Base-by-base conservation (phyloP, 2,888 invertebrate species). In the Eledona agricola region DNA sequence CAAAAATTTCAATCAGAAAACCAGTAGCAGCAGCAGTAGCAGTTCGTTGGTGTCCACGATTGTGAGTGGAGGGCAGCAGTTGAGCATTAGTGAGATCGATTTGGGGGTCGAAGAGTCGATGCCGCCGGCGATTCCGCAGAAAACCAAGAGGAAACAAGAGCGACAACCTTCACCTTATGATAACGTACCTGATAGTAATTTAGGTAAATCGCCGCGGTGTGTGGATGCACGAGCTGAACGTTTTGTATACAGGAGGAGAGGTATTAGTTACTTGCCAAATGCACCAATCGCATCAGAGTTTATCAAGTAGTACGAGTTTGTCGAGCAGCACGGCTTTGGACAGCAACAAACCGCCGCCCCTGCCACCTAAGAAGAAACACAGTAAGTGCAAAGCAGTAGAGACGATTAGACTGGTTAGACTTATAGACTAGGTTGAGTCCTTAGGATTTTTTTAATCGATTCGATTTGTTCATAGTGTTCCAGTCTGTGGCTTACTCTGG, bases 401-500 rank as follows among this genome's bases (percentile, higher is more conserved):
- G 38, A 16, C 4, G 3, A 38, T 26, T 31, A 42, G 31, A 38
- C 1, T 43, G 46, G n/a, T 29, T 13, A 25, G n/a, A n/a, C n/a
- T n/a, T n/a, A n/a, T n/a, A n/a, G n/a, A n/a, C n/a, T n/a, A 23
- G 13, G 5, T 43, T n/a, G n/a, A n/a, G n/a, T n/a, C n/a, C n/a
- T n/a, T n/a, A n/a, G n/a, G n/a, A n/a, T n/a, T n/a, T n/a, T n/a
- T n/a, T n/a, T n/a, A n/a, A n/a, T n/a, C 40, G 37, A 32, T 35
- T 59, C 50, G 57, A 56, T 63, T 65, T 67, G 60, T 69, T 77
- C 77, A 73, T 87, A 92, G 91, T 91, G 91, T 92, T 92, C 89
- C 92, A 92, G 88, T 91, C 90, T 83, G 91, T 92, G 88, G 92
- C 92, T 80, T 92, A 91, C 85, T 92, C 91, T 81, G 92, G 92